Evolutionary conservation across 2,797 vertebrate species (phyloP), one percentile per base, ranked within the genome.

Genomic region (Enteromius trimaculatus): DNA sequence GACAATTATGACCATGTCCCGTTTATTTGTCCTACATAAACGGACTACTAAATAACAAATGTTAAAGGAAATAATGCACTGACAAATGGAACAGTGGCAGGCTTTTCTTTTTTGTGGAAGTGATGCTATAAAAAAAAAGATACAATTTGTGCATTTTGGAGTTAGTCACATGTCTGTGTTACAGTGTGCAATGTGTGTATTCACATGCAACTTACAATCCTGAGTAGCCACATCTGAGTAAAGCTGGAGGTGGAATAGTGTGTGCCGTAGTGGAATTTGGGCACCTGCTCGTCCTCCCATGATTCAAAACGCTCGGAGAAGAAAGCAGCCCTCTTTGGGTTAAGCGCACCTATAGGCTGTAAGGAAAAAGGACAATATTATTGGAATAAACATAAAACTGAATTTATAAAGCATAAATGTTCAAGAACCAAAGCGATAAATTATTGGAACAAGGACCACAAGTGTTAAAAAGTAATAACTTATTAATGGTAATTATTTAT

Each of bases 241-340:
- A 99, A 99, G 91, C 96, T 97, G 92, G 97, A 96, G 31, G 97
- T 99, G 88, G 98, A 99, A 89, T 99, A 99, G 92, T 99, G 98
- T 82, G 98, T 99, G 72, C 97, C 97, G 2, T 99, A 99, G 93
- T 99, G 98, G 91, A 99, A 99, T 87, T 97, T 98, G 0, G 98
- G 97, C 90, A 99, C 97, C 87, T 99, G 97, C 4, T 98, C 97
- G 3, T 99, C 98, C 91, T 99, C 98, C 98, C 97, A 99, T 0
- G 97, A 95, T 85, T 98, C 97, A 0, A 94, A 97, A 76, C 97
- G 95, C 81, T 99, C 97, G 0, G 96, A 95, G 89, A 99, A 99
- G 93, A 98, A 98, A 0, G 97, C 97, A 14, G 97, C 98, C 90
- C 98, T 95, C 94, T 99, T 99, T 62, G 98, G 98, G 92, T 99